Base-by-base conservation (phyloP, 2,113 vertebrate species). In the Tapirus terrestris region DNA sequence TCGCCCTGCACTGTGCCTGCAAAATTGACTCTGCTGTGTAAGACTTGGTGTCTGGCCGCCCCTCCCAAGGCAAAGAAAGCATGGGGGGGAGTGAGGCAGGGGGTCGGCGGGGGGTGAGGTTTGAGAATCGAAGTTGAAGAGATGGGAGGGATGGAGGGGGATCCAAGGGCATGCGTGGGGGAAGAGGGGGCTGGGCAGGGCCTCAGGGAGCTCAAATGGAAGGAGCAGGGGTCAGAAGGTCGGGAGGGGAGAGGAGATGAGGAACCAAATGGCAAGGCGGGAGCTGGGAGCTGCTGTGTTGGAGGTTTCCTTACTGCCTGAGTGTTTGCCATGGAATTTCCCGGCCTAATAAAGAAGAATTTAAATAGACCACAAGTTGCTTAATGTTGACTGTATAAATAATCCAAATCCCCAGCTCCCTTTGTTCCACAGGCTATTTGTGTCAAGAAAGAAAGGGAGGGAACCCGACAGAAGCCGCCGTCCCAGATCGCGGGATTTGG, bases 351-450 rank as follows among this genome's bases (percentile, higher is more conserved):
- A 92, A 97, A 97, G 95, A 97, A 96, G 96, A 98, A 98, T 98
- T 97, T 98, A 97, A 98, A 97, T 96, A 98, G 98, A 97, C 97
- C 98, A 90, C 97, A 98, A 98, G 95, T 98, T 98, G 96, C 97
- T 98, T 98, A 93, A 97, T 98, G 98, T 97, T 94, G 91, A 97
- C 96, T 97, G 89, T 97, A 86, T 97, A 97, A 98, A 98, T 97
- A 98, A 97, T 97, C 97, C 89, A 97, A 97, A 91, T 97, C 95
- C 96, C 96, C 23, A 93, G 92, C 92, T 96, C 97, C 96, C 92
- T 97, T 98, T 97, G 97, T 98, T 98, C 97, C 97, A 97, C 83
- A 61, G 89, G 92, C 97, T 98, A 97, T 98, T 98, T 98, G 96
- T 98, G 97, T 97, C 96, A 93, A 94, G 96, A 96, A 96, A 90